Percentiles rank a stretch among this genome's conserved stretches.
Evolutionary conservation across 2,888 invertebrate genomes (phyloP).

Genomic region (Sarcophaga carnaria): DNA sequence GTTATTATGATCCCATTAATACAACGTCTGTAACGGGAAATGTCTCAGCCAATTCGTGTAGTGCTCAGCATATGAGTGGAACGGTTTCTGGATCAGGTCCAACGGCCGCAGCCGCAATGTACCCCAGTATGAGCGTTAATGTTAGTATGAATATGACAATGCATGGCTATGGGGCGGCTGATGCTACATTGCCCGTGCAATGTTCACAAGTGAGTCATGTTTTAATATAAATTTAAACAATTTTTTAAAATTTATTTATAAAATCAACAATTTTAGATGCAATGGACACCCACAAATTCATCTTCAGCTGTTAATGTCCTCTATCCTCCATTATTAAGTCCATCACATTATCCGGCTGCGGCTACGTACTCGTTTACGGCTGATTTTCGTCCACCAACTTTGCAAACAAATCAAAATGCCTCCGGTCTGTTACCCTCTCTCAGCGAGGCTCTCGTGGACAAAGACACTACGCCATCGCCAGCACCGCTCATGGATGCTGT

Average conservation of each 20-base stretch:
- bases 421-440: constrained; percentile 82
- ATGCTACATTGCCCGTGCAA: constrained; percentile 80
- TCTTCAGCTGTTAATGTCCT: constrained; percentile 86
- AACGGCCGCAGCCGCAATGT: constrained; percentile 84
- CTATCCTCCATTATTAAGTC: constrained; percentile 86
- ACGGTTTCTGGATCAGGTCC: constrained; percentile 68
- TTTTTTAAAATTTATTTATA: constrained; percentile 5
- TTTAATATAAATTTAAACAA: neutral
- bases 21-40: constrained; percentile 67
- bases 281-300: constrained; percentile 87
- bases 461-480: constrained; percentile 77
- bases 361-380: constrained; percentile 93
- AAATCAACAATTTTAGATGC: constrained; percentile 82
- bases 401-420: constrained; percentile 72
- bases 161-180: constrained; percentile 86
- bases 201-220: constrained; percentile 85
- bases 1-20: constrained; percentile 80
- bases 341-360: constrained; percentile 85
- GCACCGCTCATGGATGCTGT: constrained; percentile 74
- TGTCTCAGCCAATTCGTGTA: constrained; percentile 61
- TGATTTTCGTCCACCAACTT: constrained; percentile 86
- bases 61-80: constrained; percentile 67
- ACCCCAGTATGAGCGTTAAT: constrained; percentile 97
- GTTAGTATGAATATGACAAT: constrained; percentile 98
- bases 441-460: constrained; percentile 72